These are phyloP conservation scores for Pelmatolapia mariae DNA, from an alignment of 2,113 vertebrate genomes.

Conservation along the genomic window DNA sequence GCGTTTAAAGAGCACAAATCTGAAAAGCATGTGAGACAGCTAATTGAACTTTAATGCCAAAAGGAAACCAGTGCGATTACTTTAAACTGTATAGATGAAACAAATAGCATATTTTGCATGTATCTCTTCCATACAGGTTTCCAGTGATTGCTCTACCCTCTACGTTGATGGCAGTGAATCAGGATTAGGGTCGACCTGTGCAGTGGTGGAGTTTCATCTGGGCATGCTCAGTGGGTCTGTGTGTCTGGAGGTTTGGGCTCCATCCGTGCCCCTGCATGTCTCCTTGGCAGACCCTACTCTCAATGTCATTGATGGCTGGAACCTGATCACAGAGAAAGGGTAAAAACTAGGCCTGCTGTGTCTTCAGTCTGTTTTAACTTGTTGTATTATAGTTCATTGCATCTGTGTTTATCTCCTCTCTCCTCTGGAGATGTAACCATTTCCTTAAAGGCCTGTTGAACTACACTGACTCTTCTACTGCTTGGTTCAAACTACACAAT, in stretches of 20 bases:
- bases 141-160: constrained; percentile 82
- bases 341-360: neutral
- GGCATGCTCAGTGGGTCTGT: constrained; percentile 78
- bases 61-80: neutral
- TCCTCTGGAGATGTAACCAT: neutral
- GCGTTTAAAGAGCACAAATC: neutral
- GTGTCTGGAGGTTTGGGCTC: constrained; percentile 87
- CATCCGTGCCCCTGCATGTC: constrained; percentile 83
- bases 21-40: neutral
- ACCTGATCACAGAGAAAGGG: constrained; percentile 63
- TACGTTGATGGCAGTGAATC: constrained; percentile 93
- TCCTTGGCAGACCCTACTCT: constrained; percentile 86
- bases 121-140: constrained; percentile 73
- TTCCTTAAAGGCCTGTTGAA: neutral
- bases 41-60: neutral
- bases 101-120: neutral
- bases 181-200: constrained; percentile 80
- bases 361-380: neutral
- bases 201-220: constrained; percentile 80
- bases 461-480: neutral
- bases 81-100: neutral
- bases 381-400: neutral
- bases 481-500: neutral
- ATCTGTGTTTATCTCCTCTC: neutral
- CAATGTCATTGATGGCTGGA: constrained; percentile 88